Evolutionary conservation across 37 sponge, comb jelly and placozoan species (phyloP).

Genomic region (Spongia lamella): DNA sequence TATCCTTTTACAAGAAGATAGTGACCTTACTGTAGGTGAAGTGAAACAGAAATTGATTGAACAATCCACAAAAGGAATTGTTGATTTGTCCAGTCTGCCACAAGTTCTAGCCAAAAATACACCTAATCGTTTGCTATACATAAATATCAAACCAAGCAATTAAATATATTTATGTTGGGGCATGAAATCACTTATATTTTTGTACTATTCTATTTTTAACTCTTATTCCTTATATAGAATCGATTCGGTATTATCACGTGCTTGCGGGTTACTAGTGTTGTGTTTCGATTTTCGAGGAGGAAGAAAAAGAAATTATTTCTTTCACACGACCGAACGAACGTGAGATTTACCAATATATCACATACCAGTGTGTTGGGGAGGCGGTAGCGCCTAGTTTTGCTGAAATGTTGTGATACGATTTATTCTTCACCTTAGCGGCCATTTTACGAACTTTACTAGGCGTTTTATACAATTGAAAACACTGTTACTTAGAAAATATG

Average conservation of each 20-base stretch:
- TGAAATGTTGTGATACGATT: too few species aligned
- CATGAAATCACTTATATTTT: background rate
- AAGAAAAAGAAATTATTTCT: too few species aligned
- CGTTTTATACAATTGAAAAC: too few species aligned
- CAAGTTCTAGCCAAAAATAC: slow-evolving; percentile 15
- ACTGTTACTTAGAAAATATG: too few species aligned
- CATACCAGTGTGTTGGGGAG: too few species aligned
- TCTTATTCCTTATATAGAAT: background rate
- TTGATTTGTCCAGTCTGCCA: slow-evolving; percentile 11
- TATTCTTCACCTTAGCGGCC: too few species aligned
- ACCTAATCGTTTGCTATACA: slow-evolving; percentile 66
- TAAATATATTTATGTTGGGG: background rate
- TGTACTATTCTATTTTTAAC: background rate
- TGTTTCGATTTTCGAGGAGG: too few species aligned
- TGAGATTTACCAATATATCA: too few species aligned
- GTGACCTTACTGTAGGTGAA: slow-evolving; percentile 17
- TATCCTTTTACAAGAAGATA: slow-evolving; percentile 31
- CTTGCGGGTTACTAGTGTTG: too few species aligned
- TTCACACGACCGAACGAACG: too few species aligned
- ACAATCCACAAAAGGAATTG: slow-evolving; percentile 37
- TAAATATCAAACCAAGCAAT: slow-evolving; percentile 6
- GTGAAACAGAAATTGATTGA: slow-evolving; percentile 41
- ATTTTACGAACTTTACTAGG: too few species aligned
- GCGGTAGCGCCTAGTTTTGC: too few species aligned
- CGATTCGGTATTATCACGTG: background rate